Conservation (phyloP, 2,113 vertebrate species). For the Acinonyx jubatus region DNA sequence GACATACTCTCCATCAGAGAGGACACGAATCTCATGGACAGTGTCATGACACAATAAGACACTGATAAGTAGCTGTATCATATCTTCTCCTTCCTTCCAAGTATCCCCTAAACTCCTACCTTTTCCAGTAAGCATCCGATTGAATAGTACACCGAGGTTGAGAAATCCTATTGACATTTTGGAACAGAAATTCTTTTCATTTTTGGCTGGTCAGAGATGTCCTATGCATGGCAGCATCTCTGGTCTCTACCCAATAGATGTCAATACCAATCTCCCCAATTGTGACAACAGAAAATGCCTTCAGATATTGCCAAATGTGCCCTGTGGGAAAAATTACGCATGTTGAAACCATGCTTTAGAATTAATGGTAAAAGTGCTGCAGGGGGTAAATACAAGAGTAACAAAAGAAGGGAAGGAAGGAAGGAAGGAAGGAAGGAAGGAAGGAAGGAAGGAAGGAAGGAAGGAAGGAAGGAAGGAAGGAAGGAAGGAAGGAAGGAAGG, state of each 20-base stretch:
- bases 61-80: not conserved
- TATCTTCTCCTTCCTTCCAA: not conserved
- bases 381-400: not conserved
- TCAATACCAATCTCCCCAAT: not conserved
- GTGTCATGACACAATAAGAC: not conserved
- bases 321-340: not conserved
- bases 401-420: not conserved
- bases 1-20: not conserved
- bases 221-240: too few relatives aligned
- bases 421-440: too few relatives aligned
- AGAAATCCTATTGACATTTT: not conserved
- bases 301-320: not conserved
- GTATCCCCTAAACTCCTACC: not conserved
- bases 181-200: not conserved
- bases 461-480: too few relatives aligned
- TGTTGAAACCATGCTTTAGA: not conserved
- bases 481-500: fast-evolving
- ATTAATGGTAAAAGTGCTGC: not conserved
- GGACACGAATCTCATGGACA: not conserved
- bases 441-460: fast-evolving
- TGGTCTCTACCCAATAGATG: not conserved
- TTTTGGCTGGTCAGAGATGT: not conserved
- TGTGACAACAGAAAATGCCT: not conserved
- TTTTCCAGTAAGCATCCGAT: not conserved
- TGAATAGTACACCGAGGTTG: not conserved